Base-by-base conservation (phyloP, 2,797 vertebrate genomes). In the Enteromius radiatus region DNA sequence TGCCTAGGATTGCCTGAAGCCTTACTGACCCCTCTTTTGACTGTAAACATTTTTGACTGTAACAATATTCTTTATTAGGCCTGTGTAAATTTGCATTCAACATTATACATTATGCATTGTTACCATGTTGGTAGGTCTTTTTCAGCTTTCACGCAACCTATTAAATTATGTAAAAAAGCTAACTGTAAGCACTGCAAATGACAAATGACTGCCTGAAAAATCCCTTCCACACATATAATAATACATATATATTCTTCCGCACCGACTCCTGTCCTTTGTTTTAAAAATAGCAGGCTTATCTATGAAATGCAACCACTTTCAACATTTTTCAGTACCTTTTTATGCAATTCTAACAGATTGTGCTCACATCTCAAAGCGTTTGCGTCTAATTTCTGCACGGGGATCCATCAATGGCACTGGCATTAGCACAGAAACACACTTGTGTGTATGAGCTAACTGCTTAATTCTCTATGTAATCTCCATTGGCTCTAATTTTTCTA, bases 381-480 rank as follows among this genome's bases (percentile, higher is more conserved):
- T 36, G 17, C 2, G 1, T 76, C 31, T 80, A 76, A 77, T 73
- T 65, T 56, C 11, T 54, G 26, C 47, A 54, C 23, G 7, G 52
- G 59, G 68, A 81, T 45, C 21, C 19, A n/a, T 77, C 10, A 49
- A 43, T 78, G 7, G 68, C 45, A 38, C 38, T 23, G 7, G 36
- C 59, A 70, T 67, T 71, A 49, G 52, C 41, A 76, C 47, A 33
- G 31, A 71, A 70, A 73, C 31, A 54, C 47, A 64, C 17, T 28
- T 33, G 28, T 36, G 28, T 75, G 47, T 59, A 33, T 47, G 56
- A 78, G 65, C 79, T 78, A 59, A 78, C 61, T 56, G 41, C 75
- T 75, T 76, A 70, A 84, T 84, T 67, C 67, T 81, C 59, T 59
- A 49, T 81, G 64, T 70, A 73, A 43, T 85, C 69, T 81, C 68